Base-by-base conservation (phyloP, 2,888 invertebrate species). In the Leptinotarsa peninsularis region DNA sequence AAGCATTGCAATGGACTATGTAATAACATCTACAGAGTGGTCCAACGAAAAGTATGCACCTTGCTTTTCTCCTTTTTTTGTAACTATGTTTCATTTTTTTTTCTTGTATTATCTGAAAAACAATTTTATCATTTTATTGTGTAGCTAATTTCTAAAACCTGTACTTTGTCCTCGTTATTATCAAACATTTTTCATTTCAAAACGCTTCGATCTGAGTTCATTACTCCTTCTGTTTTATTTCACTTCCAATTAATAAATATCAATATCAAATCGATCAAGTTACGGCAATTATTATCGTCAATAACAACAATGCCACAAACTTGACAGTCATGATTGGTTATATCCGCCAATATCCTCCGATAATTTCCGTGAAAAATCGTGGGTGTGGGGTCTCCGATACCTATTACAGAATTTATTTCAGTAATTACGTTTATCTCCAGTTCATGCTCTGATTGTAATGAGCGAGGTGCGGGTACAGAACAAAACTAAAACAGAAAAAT, bases 281-380 rank as follows among this genome's bases (percentile, higher is more conserved):
- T 66, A 50, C 60, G 68, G 66, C 67, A 49, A 69, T 75, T 68
- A 54, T 52, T 52, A 68, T 72, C 43, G 56, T 43, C 56, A 69
- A 66, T 21, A 56, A 49, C n/a, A 72, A 68, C 75, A 75, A 75
- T 75, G 54, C 68, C 63, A 69, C 63, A 75, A 75, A 72, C 66
- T 72, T 27, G 18, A 72, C 43, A 66, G 66, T 72, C 72, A 66
- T 69, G 75, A 72, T 72, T 66, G 72, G 49, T 56, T 56, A 69
- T 69, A 27, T 69, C 56, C 69, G 54, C 21, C 33, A 17, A 69
- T 69, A 56, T 69, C 56, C 69, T 27, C 21, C 56, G 27, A 69
- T 69, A 67, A 67, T 27, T 72, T 69, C 72, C 56, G 52, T 66
- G 72, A 72, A 75, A 75, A 75, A 75, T 72, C 52, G 75, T 72